Conservation (phyloP, 2,888 invertebrate genomes). For the Eilema griseolum region DNA sequence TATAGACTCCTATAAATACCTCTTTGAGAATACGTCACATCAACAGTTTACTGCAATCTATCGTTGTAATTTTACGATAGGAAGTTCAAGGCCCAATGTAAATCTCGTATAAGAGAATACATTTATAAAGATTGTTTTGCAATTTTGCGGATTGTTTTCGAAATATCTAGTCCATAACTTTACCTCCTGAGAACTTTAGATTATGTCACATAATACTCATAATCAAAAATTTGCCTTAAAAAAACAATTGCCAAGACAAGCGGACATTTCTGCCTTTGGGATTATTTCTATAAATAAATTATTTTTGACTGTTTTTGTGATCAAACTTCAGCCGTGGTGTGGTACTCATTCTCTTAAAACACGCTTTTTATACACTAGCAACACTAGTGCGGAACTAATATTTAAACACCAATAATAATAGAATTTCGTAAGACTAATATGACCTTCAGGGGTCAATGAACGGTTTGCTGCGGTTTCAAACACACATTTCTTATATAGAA, state of each 20-base stretch:
- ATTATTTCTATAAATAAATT: background rate
- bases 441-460: background rate
- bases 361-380: background rate
- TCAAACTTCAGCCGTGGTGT: background rate
- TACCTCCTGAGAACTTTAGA: too few species aligned
- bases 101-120: background rate
- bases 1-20: too few species aligned
- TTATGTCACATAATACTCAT: background rate
- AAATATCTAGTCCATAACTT: too few species aligned
- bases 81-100: background rate
- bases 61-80: background rate
- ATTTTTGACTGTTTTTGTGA: background rate
- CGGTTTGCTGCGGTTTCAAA: background rate
- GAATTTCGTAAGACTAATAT: background rate
- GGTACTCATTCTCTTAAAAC: background rate
- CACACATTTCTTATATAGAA: background rate
- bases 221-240: background rate
- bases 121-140: too few species aligned
- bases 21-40: background rate
- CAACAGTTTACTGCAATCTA: background rate
- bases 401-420: constrained; percentile 1
- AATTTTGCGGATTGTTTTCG: background rate
- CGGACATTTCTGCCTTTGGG: background rate
- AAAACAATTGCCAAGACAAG: background rate
- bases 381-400: background rate